Conservation (phyloP, 2,888 invertebrate species). For the Drosophila atroscutellata region DNA sequence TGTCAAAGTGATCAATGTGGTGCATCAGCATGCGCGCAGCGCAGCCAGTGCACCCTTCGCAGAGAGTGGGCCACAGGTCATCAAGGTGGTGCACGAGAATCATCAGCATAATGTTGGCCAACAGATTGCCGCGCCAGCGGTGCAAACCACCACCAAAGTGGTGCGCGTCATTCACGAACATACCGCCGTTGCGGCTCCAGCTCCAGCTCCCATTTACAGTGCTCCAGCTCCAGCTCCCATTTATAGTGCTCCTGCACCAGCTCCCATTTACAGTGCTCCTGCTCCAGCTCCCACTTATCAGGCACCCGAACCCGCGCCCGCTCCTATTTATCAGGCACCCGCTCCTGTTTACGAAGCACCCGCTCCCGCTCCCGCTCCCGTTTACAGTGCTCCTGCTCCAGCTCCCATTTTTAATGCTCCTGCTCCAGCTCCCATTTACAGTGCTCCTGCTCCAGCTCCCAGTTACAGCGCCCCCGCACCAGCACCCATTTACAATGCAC, state of each 20-base stretch:
- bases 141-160: slow-evolving; percentile 61
- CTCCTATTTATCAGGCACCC: slow-evolving; percentile 40
- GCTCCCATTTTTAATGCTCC: slow-evolving; percentile 43
- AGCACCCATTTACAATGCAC: slow-evolving; percentile 26
- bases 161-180: slow-evolving; percentile 80
- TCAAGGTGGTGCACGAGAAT: slow-evolving; percentile 70
- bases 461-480: slow-evolving; percentile 44
- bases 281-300: slow-evolving; percentile 35
- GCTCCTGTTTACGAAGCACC: slow-evolving; percentile 18
- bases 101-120: slow-evolving; percentile 24
- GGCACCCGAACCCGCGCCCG: slow-evolving; percentile 44
- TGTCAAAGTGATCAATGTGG: slow-evolving; percentile 70
- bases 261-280: slow-evolving; percentile 36
- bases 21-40: slow-evolving; percentile 50
- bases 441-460: slow-evolving; percentile 32
- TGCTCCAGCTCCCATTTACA: slow-evolving; percentile 42
- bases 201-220: slow-evolving; percentile 33
- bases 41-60: slow-evolving; percentile 32
- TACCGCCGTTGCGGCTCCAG: slow-evolving; percentile 43
- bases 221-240: slow-evolving; percentile 48
- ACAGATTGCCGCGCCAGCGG: slow-evolving; percentile 8
- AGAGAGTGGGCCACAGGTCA: slow-evolving; percentile 52
- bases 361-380: slow-evolving; percentile 31
- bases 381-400: slow-evolving; percentile 24
- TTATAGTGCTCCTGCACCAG: slow-evolving; percentile 37